Evolutionary conservation across 2,797 vertebrate species (phyloP), one percentile per base, ranked within the genome.

Genomic region (Dendrocincla fuliginosa): DNA sequence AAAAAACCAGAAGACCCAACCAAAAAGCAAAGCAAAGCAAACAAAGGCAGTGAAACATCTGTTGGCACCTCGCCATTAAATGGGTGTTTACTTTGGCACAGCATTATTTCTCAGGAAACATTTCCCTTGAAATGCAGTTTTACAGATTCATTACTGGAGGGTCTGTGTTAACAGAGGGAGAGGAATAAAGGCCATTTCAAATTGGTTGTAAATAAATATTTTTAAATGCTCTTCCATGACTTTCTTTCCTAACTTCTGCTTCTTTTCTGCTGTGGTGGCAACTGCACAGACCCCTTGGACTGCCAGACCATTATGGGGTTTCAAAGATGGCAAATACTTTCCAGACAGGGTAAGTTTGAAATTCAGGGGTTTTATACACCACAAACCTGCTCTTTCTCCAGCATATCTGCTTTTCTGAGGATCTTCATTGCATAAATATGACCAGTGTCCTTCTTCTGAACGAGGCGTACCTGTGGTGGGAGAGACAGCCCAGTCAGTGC

Each of bases 371-470:
- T 5, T 41, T 35, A 15, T 5, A 44, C 15, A 49, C 52, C 32
- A 81, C 96, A 57, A 80, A 99, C 99, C 98, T 99, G 99, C 50
- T 99, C 99, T 75, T 99, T 99, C 94, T 99, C 99, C 95, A 99
- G 97, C 99, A 99, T 99, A 96, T 99, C 99, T 22, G 99, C 98
- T 98, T 99, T 99, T 46, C 99, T 98, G 73, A 99, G 80, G 94
- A 99, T 99, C 97, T 99, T 99, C 99, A 99, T 99, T 96, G 99
- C 99, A 65, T 99, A 99, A 97, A 99, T 99, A 97, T 99, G 99
- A 12, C 99, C 99, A 0, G 99, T 99, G 97, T 99, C 99, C 96
- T 99, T 99, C 97, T 99, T 99, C 98, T 99, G 99, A 76, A 99
- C 99, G 4, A 99, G 97, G 57, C 99, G 99, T 11, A 99, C 99